A percentile compares a stretch with the other conserved stretches of the same genome.
Evolutionary conservation across 2,113 vertebrate genomes (phyloP).

Genomic region (Myocastor coypus): DNA sequence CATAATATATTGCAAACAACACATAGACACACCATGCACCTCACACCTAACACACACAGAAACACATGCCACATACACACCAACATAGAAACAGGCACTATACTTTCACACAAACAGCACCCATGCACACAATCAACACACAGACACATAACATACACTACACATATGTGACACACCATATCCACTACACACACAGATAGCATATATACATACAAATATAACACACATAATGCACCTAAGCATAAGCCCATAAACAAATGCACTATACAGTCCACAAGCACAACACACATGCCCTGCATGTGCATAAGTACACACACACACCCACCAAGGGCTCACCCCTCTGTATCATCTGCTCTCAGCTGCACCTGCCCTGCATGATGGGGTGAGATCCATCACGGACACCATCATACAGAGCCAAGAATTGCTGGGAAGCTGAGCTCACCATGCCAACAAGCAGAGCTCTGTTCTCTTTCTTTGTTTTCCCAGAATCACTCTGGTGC

Average conservation of each 20-base stretch:
- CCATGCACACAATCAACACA: not conserved
- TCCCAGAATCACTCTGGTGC: conserved; percentile 38
- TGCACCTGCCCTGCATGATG: not conserved
- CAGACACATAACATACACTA: not conserved
- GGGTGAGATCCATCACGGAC: not conserved
- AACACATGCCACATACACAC: not conserved
- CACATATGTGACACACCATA: not conserved
- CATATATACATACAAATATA: not conserved
- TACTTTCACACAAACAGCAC: not conserved
- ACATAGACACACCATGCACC: not conserved
- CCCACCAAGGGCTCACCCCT: too few species aligned
- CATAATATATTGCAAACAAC: not conserved
- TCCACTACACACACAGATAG: not conserved
- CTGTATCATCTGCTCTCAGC: not conserved
- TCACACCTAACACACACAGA: not conserved
- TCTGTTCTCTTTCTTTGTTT: conserved; percentile 43
- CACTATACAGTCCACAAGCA: not conserved
- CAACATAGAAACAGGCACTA: not conserved
- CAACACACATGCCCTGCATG: not conserved
- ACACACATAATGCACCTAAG: not conserved
- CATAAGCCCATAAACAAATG: not conserved
- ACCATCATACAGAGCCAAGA: not conserved
- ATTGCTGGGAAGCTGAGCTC: not conserved
- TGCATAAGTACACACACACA: not conserved
- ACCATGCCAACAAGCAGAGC: not conserved